These are phyloP conservation scores for Myotis planiceps DNA, from an alignment of 2,797 vertebrate genomes.

Conservation along the genomic window DNA sequence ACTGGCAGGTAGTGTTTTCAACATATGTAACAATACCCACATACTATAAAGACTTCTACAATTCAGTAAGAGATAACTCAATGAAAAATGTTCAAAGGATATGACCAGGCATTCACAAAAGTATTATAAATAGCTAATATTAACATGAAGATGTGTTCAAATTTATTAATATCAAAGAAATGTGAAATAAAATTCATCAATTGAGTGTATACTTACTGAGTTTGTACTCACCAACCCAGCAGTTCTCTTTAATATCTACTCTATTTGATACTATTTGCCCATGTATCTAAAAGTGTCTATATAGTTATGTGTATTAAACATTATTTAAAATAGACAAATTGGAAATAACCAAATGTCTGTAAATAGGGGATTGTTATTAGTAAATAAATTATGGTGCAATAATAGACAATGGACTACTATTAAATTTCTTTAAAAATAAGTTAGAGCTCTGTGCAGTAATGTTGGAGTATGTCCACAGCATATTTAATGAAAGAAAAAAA, in stretches of 20 bases:
- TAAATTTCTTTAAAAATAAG: not conserved
- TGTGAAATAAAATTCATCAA: not conserved
- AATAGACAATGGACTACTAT: not conserved
- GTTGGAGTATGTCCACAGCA: not conserved
- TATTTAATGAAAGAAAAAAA: not conserved
- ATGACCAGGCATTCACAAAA: not conserved
- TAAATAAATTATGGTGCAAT: not conserved
- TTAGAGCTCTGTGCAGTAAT: not conserved
- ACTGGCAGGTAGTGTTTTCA: not conserved
- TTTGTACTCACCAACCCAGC: not conserved
- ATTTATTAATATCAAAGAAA: not conserved
- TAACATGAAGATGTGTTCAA: not conserved
- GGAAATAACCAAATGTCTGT: not conserved
- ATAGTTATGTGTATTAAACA: not conserved
- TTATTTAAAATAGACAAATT: constrained; percentile 41
- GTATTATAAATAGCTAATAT: not conserved
- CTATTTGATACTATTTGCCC: not conserved
- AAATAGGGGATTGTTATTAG: not conserved
- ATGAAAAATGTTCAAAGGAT: not conserved
- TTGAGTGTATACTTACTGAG: not conserved
- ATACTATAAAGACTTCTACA: not conserved
- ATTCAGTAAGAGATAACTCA: not conserved
- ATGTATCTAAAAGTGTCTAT: not conserved
- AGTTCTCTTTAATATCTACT: not conserved
- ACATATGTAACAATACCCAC: not conserved